Evolutionary conservation across 53 echinoderm and acorn worm species (phyloP), one percentile per base, ranked within the genome.

Genomic region (Mesocentrotus franciscanus): DNA sequence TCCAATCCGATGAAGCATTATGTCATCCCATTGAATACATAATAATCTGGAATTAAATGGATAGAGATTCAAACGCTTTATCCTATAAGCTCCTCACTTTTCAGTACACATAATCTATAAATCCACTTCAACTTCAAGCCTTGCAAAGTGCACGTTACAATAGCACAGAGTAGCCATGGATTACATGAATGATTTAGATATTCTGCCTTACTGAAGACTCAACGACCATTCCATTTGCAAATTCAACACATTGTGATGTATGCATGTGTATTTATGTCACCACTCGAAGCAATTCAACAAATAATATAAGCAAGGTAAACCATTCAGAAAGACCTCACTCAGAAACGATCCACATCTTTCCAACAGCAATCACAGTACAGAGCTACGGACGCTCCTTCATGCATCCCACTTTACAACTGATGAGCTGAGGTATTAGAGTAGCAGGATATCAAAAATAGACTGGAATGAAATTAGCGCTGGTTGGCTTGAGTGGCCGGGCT

Each of bases 391-490:
- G 55, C 84, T 49, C 55, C 84, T 84, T 20, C 10, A 84, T 55
- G 39, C 42, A 84, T 84, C 84, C 27, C 84, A 55, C 84, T 84
- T 22, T 84, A 42, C 35, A 42, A 22, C 42, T 84, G 84, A 84
- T 84, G 84, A 84, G 84, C 55, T 1, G 84, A 39, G 84, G 39
- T 49, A 84, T 84, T 84, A 78, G 78, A 78, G 34, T 14, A 10
- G 78, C 78, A 78, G 84, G 22, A 39, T 49, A 55, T 84, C 84
- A 84, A 84, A 84, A 84, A 42, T 84, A 84, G 49, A 14, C 15
- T 61, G 90, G 29, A 90, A 90, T 90, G 90, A 90, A 90, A 90
- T 90, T 90, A 90, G 32, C 30, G 14, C 60, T 14, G 90, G 61
- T 60, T 60, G 61, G 30, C 42, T 57, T 17, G 90, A 90, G 90